Percentiles rank a stretch among this genome's conserved stretches.
phyloP scores from a whole-genome alignment of 2,113 vertebrate genomes.

The Chloropsis cyanopogon region DNA sequence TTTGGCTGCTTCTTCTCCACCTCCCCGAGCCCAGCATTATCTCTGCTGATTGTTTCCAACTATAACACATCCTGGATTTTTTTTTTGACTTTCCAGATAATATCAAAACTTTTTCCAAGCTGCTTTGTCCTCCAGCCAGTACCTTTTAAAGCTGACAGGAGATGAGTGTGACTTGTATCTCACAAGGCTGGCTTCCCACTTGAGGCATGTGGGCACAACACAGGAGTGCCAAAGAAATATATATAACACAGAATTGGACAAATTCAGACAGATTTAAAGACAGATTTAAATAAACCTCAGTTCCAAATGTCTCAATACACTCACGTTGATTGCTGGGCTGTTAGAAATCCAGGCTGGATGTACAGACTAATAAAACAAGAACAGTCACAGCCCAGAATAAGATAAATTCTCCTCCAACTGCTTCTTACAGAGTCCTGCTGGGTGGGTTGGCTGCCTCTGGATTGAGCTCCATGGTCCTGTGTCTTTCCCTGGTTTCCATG shows the following conservation, averaged over 20 bases:
- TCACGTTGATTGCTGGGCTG: neutral
- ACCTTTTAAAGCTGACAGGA: conserved; percentile 1
- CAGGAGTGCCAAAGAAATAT: rapidly evolving
- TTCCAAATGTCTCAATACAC: neutral
- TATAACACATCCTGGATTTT: conserved; percentile 28
- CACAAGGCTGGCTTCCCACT: neutral
- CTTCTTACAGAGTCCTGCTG: neutral
- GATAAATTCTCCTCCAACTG: neutral
- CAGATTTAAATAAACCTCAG: neutral
- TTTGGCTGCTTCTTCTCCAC: conserved; percentile 20
- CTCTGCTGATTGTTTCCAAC: conserved; percentile 33
- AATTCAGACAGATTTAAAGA: neutral
- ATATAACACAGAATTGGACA: neutral
- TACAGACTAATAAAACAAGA: neutral
- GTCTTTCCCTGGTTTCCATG: neutral
- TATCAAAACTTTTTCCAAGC: conserved; percentile 39
- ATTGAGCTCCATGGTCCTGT: rapidly evolving
- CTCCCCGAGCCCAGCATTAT: conserved; percentile 4
- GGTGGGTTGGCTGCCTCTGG: neutral
- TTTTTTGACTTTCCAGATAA: neutral
- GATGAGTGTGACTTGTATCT: neutral
- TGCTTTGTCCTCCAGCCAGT: conserved; percentile 3
- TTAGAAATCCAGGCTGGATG: neutral
- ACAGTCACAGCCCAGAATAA: neutral
- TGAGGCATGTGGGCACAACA: neutral